These are phyloP conservation scores for Catamblyrhynchus diadema DNA, from an alignment of 2,797 vertebrate genomes.

Conservation along the genomic window DNA sequence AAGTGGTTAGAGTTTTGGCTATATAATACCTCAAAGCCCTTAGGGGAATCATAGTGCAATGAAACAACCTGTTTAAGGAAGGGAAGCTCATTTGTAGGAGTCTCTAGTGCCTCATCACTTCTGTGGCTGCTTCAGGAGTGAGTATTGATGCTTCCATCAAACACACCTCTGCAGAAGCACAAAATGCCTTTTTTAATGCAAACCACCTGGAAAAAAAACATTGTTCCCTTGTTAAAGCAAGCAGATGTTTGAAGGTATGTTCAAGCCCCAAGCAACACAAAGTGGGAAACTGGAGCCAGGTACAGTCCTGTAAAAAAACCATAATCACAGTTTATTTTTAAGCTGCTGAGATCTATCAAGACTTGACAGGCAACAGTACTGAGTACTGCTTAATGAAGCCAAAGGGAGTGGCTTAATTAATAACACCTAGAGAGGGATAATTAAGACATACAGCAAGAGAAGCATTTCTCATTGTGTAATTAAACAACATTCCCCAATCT, in stretches of 20 bases:
- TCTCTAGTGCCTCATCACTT: background rate
- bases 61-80: background rate
- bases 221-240: background rate
- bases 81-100: background rate
- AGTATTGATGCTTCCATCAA: background rate
- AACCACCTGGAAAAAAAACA: background rate
- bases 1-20: background rate
- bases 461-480: background rate
- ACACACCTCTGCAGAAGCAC: background rate
- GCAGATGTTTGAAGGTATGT: background rate
- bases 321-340: conserved; percentile 5
- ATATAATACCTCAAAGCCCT: background rate
- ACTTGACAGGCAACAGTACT: background rate
- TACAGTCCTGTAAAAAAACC: background rate
- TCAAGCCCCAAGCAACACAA: background rate
- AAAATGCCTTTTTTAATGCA: background rate
- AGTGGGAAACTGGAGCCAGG: background rate
- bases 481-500: background rate
- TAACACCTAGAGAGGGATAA: background rate
- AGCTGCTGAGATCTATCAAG: background rate
- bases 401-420: conserved; percentile 26
- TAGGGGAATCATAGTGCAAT: background rate
- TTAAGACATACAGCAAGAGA: background rate
- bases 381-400: background rate
- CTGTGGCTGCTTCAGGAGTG: background rate